Base-by-base conservation (phyloP, 30 jellyfish, hydroid and myxozoan genomes). In the Pelagia noctiluca region DNA sequence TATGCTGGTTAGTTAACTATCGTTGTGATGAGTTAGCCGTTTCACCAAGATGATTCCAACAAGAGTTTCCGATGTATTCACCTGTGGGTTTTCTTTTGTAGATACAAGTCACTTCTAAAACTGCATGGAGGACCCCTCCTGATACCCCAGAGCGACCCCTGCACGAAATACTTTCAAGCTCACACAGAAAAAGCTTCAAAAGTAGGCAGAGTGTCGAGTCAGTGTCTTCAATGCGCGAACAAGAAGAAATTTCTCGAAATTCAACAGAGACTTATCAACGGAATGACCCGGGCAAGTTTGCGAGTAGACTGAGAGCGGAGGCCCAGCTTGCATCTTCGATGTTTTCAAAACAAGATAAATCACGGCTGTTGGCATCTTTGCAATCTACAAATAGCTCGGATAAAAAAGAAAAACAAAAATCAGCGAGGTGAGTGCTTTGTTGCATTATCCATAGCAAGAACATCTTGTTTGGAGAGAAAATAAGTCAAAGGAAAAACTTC, bases 61-160 rank as follows among this genome's bases (percentile, higher is more conserved):
- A n/a, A n/a, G n/a, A n/a, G n/a, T n/a, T n/a, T n/a, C n/a, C n/a
- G n/a, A n/a, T n/a, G n/a, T n/a, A n/a, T n/a, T n/a, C n/a, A n/a
- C n/a, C n/a, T n/a, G n/a, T n/a, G n/a, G n/a, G n/a, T n/a, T n/a
- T n/a, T n/a, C n/a, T 4, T 32, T 78, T 61, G 69, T 33, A 84
- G 88, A 62, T 65, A 13, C 94, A 63, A 2, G 36, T 63, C 2
- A 28, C 50, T 22, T 71, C 83, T 34, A 84, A 71, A 72, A 49
- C 87, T 21, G 94, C 94, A 3, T 84, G 94, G 94, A 68, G 76
- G 67, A 84, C 94, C 18, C 94, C 94, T 4, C 94, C 94, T 3
- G 83, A 69, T 4, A 84, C 94, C 18, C 94, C 94, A 21, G 84
- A 80, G 48, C 71, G 57, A 64, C 90, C 90, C 7, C 75, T 80